These are phyloP conservation scores for Bufotes viridis DNA, from an alignment of 2,797 vertebrate genomes.

Conservation along the genomic window DNA sequence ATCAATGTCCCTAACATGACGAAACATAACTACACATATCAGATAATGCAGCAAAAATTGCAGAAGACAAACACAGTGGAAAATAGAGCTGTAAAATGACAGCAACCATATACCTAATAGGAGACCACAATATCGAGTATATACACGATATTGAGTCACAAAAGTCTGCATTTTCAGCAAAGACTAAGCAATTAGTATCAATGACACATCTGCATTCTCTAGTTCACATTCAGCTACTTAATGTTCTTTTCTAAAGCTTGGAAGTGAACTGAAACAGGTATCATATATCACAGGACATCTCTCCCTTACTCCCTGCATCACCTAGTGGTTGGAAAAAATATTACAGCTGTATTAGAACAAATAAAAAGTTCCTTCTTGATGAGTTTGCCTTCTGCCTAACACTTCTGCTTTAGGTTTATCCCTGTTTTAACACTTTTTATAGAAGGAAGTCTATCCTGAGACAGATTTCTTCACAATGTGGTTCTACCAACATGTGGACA, in stretches of 20 bases:
- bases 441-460: conserved; percentile 10
- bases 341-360: neutral
- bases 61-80: neutral
- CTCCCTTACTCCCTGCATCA: neutral
- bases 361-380: conserved; percentile 22
- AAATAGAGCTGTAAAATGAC: neutral
- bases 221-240: conserved; percentile 27
- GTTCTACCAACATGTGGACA: neutral
- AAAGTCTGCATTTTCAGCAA: conserved; percentile 23
- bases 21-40: conserved; percentile 18
- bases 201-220: conserved; percentile 45
- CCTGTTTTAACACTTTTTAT: conserved; percentile 45
- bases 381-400: conserved; percentile 42
- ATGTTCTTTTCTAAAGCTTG: conserved; percentile 36
- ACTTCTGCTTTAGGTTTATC: conserved; percentile 39
- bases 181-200: conserved; percentile 6
- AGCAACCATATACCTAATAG: neutral
- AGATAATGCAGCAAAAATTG: neutral
- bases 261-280: conserved; percentile 43
- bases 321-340: conserved; percentile 38
- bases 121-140: too few species aligned
- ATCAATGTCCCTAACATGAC: neutral
- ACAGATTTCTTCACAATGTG: neutral
- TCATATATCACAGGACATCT: conserved; percentile 36
- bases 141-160: too few species aligned